phyloP scores from a whole-genome alignment of 2,797 vertebrate species.

The Scolopax bukidnonensis region DNA sequence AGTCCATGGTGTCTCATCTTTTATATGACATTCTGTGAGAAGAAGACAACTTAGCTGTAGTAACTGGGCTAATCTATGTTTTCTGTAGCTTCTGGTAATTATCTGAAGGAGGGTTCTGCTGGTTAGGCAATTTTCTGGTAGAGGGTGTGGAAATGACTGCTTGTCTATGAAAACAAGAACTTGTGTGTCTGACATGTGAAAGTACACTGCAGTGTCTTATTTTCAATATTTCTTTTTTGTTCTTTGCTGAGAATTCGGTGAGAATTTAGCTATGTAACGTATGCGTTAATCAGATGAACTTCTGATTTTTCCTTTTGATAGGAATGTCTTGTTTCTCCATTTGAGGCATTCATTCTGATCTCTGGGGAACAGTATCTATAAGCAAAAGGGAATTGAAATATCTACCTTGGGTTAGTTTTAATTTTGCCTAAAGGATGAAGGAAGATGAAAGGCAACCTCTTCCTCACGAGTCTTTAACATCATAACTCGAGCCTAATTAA shows the following conservation, averaged over 20 bases:
- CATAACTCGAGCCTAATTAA: background rate
- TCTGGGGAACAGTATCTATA: background rate
- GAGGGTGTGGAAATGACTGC: background rate
- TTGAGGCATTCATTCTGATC: background rate
- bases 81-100: background rate
- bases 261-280: background rate
- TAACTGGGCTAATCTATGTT: background rate
- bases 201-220: background rate
- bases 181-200: fast-evolving
- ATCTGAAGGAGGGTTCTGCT: background rate
- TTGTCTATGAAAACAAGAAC: background rate
- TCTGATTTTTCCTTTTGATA: background rate
- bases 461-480: background rate
- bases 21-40: background rate
- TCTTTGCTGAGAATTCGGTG: background rate
- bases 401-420: background rate
- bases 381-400: background rate
- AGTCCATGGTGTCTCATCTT: background rate
- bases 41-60: background rate
- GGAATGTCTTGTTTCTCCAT: background rate
- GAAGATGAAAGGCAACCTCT: background rate
- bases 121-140: background rate
- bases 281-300: background rate
- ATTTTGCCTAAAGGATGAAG: background rate
- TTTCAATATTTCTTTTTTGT: background rate